Conservation (phyloP, 1,140 invertebrate species). For the Eulimnadia texana region DNA sequence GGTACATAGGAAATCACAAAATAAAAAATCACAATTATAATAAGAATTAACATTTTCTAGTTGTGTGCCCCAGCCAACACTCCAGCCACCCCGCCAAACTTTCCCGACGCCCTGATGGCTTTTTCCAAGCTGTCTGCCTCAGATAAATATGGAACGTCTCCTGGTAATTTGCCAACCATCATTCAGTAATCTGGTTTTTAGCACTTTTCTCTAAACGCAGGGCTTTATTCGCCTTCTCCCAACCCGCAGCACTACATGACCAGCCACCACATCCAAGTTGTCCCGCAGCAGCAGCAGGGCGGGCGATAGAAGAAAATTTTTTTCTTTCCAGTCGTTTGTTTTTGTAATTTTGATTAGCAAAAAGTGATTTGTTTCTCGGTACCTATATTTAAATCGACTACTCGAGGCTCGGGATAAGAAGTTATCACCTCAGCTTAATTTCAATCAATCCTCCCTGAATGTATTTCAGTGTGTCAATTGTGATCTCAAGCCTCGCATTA, state of each 20-base stretch:
- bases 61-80: constrained; percentile 67
- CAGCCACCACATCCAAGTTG: not conserved
- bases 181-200: not conserved
- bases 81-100: constrained; percentile 76
- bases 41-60: too few relatives aligned
- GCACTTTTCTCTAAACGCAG: not conserved
- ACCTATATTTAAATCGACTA: too few relatives aligned
- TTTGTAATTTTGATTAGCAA: not conserved
- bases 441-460: not conserved
- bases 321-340: not conserved
- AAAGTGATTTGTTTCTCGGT: too few relatives aligned
- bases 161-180: constrained; percentile 16
- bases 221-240: not conserved
- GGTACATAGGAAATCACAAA: constrained; percentile 33
- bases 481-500: not conserved
- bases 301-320: not conserved
- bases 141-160: constrained; percentile 24
- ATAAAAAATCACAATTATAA: too few relatives aligned
- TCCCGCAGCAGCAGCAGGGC: not conserved
- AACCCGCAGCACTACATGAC: not conserved
- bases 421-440: not conserved
- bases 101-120: constrained; percentile 65
- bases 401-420: not conserved
- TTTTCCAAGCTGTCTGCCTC: constrained; percentile 65
- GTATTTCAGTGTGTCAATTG: not conserved